Conservation (phyloP, 2,113 vertebrate species). For the Talpa occidentalis region DNA sequence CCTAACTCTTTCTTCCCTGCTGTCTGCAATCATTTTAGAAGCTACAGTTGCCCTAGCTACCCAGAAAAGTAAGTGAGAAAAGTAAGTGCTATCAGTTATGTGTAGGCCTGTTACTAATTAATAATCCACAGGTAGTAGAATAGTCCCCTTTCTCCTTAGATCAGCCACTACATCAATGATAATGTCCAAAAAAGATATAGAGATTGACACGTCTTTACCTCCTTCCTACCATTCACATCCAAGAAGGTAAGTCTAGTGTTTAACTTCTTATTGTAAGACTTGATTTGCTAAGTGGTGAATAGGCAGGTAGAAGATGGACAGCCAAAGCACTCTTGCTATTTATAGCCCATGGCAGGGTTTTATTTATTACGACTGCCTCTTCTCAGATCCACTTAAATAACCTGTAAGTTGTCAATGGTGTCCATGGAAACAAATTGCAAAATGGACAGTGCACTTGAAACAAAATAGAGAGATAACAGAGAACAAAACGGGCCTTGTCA, state of each 20-base stretch:
- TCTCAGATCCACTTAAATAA: slow-evolving; percentile 63
- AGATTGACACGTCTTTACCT: neutral
- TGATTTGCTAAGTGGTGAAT: slow-evolving; percentile 34
- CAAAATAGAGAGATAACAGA: neutral
- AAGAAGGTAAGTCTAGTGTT: neutral
- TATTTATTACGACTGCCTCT: slow-evolving; percentile 46
- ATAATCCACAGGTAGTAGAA: neutral
- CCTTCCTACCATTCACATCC: neutral
- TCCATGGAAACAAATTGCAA: slow-evolving; percentile 57
- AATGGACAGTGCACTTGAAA: neutral
- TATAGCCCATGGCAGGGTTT: neutral
- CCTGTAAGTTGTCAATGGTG: slow-evolving; percentile 51
- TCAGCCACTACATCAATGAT: neutral
- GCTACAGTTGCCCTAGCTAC: neutral
- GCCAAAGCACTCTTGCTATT: neutral
- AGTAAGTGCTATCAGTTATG: neutral
- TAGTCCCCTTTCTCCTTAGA: neutral
- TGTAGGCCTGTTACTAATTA: neutral
- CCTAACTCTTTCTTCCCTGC: neutral
- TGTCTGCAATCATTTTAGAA: slow-evolving; percentile 22
- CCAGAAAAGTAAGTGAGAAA: neutral
- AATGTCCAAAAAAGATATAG: neutral
- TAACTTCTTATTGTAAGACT: slow-evolving; percentile 13
- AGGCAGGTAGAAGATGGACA: neutral
- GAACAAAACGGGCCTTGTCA: neutral